Evolutionary conservation across 2,797 vertebrate species (phyloP), one percentile per base, ranked within the genome.

Genomic region (Craterocephalus amniculus): DNA sequence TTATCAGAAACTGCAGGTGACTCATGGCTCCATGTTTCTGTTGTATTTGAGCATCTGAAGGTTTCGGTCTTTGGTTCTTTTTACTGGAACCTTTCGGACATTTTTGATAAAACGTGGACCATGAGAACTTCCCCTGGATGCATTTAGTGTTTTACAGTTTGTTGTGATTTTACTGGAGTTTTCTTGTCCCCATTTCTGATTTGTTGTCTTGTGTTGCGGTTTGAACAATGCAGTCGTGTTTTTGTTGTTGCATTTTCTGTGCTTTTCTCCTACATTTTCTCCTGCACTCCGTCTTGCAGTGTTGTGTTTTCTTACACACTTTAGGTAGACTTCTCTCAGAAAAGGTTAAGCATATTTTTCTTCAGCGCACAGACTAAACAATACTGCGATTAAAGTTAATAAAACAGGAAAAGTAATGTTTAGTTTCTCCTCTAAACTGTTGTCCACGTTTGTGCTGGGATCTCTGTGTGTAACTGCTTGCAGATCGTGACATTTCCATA

Each of bases 401-500:
- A 16, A 54, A 54, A 54, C 26, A 1, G 14, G 26, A 54, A 7
- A 27, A 54, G 4, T 7, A 8, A 54, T 18, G 8, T 45, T 45
- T 45, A 8, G 20, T 45, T 45, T 9, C 43, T 45, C 43, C 20
- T 20, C 14, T n/a, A 45, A 58, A 55, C 4, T 5, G 26, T 65
- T 52, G 55, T 70, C 58, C n/a, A 8, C 61, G 8, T 52, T 76
- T 72, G 63, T 56, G 62, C 61, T 64, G 4, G 35, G 49, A 60
- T 56, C 36, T 60, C 20, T 56, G 29, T 43, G 52, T 60, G 67
- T n/a, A 70, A 67, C 62, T 62, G 58, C 64, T 73, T 68, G 65
- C 51, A 9, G 72, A 71, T 49, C 55, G 22, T 60, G 70, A 84
- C 86, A 89, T 87, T 83, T 90, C 88, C 74, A 86, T 67, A 51